phyloP scores from a whole-genome alignment of 2,797 vertebrate genomes.

The Eulemur albifrons region DNA sequence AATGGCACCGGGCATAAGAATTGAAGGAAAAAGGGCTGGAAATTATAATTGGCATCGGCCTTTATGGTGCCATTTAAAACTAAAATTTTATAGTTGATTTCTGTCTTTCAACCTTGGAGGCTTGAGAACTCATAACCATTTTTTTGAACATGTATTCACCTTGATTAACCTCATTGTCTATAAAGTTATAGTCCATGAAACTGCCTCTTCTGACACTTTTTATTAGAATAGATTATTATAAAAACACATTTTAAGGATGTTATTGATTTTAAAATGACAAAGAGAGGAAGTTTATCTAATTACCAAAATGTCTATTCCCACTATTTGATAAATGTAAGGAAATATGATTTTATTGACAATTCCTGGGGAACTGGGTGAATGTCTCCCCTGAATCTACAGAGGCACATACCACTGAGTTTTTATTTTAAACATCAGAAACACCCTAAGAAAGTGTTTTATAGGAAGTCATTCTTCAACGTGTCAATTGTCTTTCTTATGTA shows the following conservation, averaged over 20 bases:
- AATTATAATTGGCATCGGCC: neutral
- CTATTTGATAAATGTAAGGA: conserved; percentile 47
- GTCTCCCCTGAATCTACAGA: conserved; percentile 18
- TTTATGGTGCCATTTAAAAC: conserved; percentile 52
- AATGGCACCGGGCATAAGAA: neutral
- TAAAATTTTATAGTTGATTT: conserved; percentile 49
- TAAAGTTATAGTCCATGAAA: conserved; percentile 67
- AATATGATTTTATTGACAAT: conserved; percentile 35
- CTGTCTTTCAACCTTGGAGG: conserved; percentile 44
- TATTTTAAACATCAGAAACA: conserved; percentile 28
- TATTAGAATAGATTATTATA: conserved; percentile 49
- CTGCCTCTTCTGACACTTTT: conserved; percentile 54
- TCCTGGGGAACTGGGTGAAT: neutral
- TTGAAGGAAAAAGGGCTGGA: neutral
- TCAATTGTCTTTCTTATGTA: neutral
- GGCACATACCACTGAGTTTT: neutral
- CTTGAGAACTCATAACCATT: neutral
- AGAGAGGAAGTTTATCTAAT: conserved; percentile 56
- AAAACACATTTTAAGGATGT: conserved; percentile 58
- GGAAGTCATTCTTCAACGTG: neutral
- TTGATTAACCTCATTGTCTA: conserved; percentile 65
- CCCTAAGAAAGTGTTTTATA: neutral
- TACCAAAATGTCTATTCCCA: conserved; percentile 11
- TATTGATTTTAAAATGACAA: conserved; percentile 65
- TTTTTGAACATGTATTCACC: conserved; percentile 40